Evolutionary conservation across 2,888 invertebrate species (phyloP).

Genomic region (Ellobium chinense): DNA sequence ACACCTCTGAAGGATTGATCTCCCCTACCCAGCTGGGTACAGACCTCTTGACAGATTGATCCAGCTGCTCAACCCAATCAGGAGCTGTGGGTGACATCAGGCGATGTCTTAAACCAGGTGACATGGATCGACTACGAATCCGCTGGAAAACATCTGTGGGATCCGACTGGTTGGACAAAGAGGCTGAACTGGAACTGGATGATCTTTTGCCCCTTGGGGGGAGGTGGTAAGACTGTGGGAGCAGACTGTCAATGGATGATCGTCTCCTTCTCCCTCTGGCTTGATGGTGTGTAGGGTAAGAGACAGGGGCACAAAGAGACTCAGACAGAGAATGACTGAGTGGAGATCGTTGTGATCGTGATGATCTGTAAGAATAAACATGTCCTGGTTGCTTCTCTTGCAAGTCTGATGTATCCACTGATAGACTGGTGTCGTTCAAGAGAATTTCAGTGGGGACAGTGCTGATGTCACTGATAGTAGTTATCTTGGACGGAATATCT

Average conservation of each 20-base stretch:
- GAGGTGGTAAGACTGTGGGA: neutral
- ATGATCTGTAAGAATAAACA: conserved; percentile 25
- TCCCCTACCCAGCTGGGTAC: conserved; percentile 66
- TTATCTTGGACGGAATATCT: neutral
- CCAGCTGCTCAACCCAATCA: conserved; percentile 61
- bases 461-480: neutral
- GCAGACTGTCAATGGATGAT: conserved; percentile 14
- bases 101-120: conserved; percentile 25
- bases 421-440: neutral
- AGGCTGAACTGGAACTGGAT: conserved; percentile 15
- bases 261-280: conserved; percentile 1
- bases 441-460: neutral
- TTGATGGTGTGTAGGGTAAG: neutral
- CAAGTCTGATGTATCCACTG: neutral
- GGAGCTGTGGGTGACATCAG: conserved; percentile 38
- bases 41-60: conserved; percentile 54
- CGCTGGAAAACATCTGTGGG: conserved; percentile 13
- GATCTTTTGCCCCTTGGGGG: conserved; percentile 1
- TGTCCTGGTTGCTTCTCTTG: conserved; percentile 11
- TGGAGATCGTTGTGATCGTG: neutral
- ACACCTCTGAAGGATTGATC: conserved; percentile 26
- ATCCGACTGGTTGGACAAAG: conserved; percentile 32
- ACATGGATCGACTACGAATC: conserved; percentile 38
- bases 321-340: neutral
- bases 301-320: conserved; percentile 3